These are phyloP conservation scores for Drosophila infuscata DNA, from an alignment of 2,888 invertebrate species.

Conservation along the genomic window DNA sequence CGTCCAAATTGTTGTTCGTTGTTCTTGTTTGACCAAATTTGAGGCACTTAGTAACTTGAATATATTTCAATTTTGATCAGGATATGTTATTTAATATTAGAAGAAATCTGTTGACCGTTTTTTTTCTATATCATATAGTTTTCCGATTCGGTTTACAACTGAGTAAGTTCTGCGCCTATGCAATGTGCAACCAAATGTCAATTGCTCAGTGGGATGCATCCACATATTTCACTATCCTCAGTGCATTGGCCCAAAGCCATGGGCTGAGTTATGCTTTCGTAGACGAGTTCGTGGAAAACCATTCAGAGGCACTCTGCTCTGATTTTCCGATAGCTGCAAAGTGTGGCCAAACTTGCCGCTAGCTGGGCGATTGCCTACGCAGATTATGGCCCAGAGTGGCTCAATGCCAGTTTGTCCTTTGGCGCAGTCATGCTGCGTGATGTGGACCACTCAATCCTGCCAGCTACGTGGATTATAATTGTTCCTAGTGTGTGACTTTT, in stretches of 20 bases:
- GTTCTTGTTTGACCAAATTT: no score
- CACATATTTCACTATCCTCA: neutral
- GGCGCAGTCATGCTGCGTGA: neutral
- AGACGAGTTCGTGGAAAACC: neutral
- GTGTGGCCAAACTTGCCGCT: neutral
- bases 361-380: slow-evolving; percentile 3
- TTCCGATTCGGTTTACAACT: no score
- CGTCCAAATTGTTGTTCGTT: no score
- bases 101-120: neutral
- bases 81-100: neutral
- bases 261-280: neutral
- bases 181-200: neutral
- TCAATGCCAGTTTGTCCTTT: neutral
- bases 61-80: neutral
- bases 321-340: neutral
- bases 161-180: no score
- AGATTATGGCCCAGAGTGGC: neutral
- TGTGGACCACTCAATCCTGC: neutral
- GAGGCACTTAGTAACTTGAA: neutral
- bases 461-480: neutral
- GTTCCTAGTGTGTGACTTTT: neutral
- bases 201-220: neutral
- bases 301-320: neutral
- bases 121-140: no score
- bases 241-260: slow-evolving; percentile 5